These are phyloP conservation scores for Aradophagus sp. DNA, from an alignment of 1,140 invertebrate species.

Conservation along the genomic window DNA sequence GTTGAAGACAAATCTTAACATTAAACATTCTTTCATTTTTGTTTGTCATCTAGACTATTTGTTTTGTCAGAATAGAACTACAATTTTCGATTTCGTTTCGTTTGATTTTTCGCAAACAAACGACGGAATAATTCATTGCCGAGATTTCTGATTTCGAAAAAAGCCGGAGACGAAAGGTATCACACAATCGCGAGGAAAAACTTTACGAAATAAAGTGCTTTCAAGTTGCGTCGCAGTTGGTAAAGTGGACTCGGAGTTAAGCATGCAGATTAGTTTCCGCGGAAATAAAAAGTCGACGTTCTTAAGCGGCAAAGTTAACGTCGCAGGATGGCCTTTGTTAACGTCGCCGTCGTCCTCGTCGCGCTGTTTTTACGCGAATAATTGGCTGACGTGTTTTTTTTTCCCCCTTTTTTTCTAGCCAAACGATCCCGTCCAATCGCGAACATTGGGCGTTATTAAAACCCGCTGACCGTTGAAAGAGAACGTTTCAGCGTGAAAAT, in stretches of 20 bases:
- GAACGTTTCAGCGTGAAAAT: slow-evolving; percentile 17
- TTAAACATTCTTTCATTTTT: too few relatives aligned
- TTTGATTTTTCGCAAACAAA: too few relatives aligned
- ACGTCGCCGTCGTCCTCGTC: slow-evolving; percentile 2
- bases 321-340: slow-evolving; percentile 1
- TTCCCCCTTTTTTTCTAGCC: too few relatives aligned
- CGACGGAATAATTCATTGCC: too few relatives aligned
- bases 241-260: slow-evolving; percentile 7
- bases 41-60: too few relatives aligned
- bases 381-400: background rate
- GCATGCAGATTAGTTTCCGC: slow-evolving; percentile 23
- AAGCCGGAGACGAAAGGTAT: background rate
- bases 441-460: slow-evolving; percentile 36
- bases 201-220: too few relatives aligned
- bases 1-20: too few relatives aligned
- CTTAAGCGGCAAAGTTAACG: slow-evolving; percentile 3
- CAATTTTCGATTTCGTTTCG: too few relatives aligned
- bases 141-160: too few relatives aligned
- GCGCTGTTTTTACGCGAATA: slow-evolving; percentile 1
- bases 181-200: background rate
- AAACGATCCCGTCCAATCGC: slow-evolving; percentile 12
- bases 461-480: slow-evolving; percentile 8
- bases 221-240: background rate
- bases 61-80: too few relatives aligned
- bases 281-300: slow-evolving; percentile 13